These are phyloP conservation scores for Tetramorium bicarinatum DNA, from an alignment of 2,888 invertebrate genomes.

Conservation along the genomic window DNA sequence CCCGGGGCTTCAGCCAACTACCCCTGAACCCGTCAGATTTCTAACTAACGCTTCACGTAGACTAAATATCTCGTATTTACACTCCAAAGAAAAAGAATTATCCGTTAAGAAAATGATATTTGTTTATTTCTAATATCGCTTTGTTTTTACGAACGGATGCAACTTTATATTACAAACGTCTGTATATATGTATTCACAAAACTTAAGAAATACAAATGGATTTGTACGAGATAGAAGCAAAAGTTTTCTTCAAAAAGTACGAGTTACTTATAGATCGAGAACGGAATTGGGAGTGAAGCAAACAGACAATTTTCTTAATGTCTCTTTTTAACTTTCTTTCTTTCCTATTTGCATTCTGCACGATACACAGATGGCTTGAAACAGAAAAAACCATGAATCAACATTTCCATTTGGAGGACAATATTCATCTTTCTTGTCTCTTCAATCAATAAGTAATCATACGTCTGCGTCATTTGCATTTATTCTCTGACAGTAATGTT, in stretches of 20 bases:
- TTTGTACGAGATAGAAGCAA: neutral
- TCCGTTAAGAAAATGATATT: constrained; percentile 19
- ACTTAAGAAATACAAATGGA: neutral
- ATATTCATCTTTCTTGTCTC: neutral
- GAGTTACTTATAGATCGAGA: constrained; percentile 20
- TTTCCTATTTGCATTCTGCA: constrained; percentile 13
- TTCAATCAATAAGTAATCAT: constrained; percentile 27
- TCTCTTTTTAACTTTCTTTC: constrained; percentile 23
- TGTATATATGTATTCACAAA: neutral
- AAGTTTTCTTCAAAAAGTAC: neutral
- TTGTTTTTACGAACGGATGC: neutral
- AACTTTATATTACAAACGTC: neutral
- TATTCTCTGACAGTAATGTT: neutral
- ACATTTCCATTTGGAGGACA: neutral
- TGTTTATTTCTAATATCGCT: neutral
- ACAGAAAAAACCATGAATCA: neutral
- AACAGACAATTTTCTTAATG: constrained; percentile 49
- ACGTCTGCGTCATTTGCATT: neutral
- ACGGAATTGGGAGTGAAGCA: neutral
- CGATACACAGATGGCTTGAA: neutral
- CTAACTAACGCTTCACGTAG: constrained; percentile 79
- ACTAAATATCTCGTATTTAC: constrained; percentile 77
- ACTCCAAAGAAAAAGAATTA: constrained; percentile 56
- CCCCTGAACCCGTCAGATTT: constrained; percentile 83
- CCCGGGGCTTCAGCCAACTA: constrained; percentile 85